Percentiles rank a stretch among this genome's conserved stretches.
phyloP scores from a whole-genome alignment of 2,113 vertebrate species.

The Bufo bufo region DNA sequence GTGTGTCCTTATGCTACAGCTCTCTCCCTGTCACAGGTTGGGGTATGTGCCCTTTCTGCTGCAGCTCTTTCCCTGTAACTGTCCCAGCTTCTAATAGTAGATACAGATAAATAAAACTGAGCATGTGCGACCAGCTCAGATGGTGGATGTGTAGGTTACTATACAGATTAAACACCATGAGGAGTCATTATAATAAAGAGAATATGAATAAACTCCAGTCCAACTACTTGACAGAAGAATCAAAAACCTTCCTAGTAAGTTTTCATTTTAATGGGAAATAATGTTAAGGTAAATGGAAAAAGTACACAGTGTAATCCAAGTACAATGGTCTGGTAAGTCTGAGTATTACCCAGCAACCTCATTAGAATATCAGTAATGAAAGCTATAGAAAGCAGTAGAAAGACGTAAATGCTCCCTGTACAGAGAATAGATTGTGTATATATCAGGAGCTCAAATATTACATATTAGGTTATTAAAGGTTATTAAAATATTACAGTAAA shows the following conservation, averaged over 20 bases:
- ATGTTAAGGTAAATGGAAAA: neutral
- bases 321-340: neutral
- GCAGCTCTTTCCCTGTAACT: too few relatives aligned
- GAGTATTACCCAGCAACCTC: neutral
- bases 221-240: neutral
- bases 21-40: too few relatives aligned
- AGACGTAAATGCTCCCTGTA: neutral
- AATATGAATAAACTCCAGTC: too few relatives aligned
- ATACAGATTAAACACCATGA: too few relatives aligned
- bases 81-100: too few relatives aligned
- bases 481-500: conserved; percentile 25
- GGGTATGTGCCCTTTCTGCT: too few relatives aligned
- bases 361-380: neutral
- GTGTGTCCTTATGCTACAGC: too few relatives aligned
- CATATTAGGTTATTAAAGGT: too few relatives aligned
- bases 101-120: too few relatives aligned
- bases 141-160: too few relatives aligned
- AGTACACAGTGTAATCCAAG: neutral
- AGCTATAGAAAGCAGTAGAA: neutral
- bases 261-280: neutral
- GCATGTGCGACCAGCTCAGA: too few relatives aligned
- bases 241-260: neutral
- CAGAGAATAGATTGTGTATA: conserved; percentile 27
- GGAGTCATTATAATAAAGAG: too few relatives aligned
- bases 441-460: neutral